phyloP scores from a whole-genome alignment of 2,888 invertebrate genomes.

The Drosophila yooni region DNA sequence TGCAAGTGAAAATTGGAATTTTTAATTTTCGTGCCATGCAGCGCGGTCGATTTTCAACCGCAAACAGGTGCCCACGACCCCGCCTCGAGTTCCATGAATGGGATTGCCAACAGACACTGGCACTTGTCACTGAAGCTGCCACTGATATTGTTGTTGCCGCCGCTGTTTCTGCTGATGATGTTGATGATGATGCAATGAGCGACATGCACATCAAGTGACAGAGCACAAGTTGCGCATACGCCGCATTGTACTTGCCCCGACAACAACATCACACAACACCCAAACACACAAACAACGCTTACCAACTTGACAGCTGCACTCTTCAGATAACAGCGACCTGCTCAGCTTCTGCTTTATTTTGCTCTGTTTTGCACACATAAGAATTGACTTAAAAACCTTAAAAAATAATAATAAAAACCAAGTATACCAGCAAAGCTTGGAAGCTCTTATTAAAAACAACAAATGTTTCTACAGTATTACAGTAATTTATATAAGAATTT shows the following conservation, averaged over 20 bases:
- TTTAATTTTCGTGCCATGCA: constrained; percentile 72
- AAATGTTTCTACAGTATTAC: background rate
- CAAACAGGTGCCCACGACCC: constrained; percentile 47
- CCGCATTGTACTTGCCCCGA: constrained; percentile 66
- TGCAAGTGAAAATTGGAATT: constrained; percentile 81
- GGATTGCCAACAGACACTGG: constrained; percentile 36
- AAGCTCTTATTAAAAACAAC: constrained; percentile 10
- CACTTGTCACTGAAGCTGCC: constrained; percentile 59
- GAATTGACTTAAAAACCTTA: constrained; percentile 42
- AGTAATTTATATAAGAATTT: background rate
- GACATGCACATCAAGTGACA: constrained; percentile 79
- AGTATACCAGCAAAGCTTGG: background rate
- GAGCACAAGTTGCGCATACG: constrained; percentile 78
- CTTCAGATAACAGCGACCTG: constrained; percentile 18
- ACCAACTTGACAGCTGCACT: constrained; percentile 29
- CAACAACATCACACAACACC: constrained; percentile 38
- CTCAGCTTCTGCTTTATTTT: constrained; percentile 40
- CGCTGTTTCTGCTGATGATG: constrained; percentile 43
- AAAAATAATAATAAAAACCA: constrained; percentile 2
- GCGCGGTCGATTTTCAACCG: constrained; percentile 73
- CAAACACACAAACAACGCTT: constrained; percentile 16
- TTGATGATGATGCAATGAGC: constrained; percentile 71
- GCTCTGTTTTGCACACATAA: constrained; percentile 15
- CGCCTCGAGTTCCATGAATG: constrained; percentile 20
- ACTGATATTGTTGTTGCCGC: constrained; percentile 32